Evolutionary conservation across 2,797 vertebrate genomes (phyloP), one percentile per base, ranked within the genome.

Genomic region (Ara ararauna): DNA sequence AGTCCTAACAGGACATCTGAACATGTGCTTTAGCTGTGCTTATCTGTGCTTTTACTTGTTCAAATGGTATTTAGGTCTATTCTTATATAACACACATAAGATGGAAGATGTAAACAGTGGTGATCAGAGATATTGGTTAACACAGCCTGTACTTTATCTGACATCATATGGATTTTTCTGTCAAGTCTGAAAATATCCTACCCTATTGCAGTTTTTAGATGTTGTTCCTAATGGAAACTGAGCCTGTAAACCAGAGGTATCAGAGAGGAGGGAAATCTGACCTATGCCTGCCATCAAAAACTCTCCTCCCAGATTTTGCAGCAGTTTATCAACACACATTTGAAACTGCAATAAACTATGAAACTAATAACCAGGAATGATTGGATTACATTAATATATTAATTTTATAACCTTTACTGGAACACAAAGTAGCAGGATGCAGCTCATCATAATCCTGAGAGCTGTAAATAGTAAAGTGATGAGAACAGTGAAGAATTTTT

Each of bases 401-500:
- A 44, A 8, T 77, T 91, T 89, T 30, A 67, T 92, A 76, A 36
- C 16, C 30, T 60, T 72, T 90, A 24, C n/a, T 91, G 47, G 12
- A 84, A 64, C 24, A n/a, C 24, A 72, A 67, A 79, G 58, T 36
- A 36, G 36, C 36, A 36, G 36, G 36, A 36, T 36, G 36, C 15
- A 78, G 44, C 38, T 94, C 32, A 53, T 56, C 3, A 2, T 71
- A 89, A 70, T 70, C 44, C 60, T 70, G 67, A 73, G 5, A 51
- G 30, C 40, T 8, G 6, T 30, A 60, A 18, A 74, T 96, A 93
- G 82, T 90, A 96, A 97, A 96, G 60, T 80, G 91, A 96, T 93
- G 90, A 94, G 88, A 96, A 92, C 77, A 94, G 81, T 95, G 95
- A 96, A 95, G 93, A 96, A 86, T 94, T 93, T 96, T 95, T 96